phyloP scores from a whole-genome alignment of 2,888 invertebrate genomes.

The Drosophila mettleri region DNA sequence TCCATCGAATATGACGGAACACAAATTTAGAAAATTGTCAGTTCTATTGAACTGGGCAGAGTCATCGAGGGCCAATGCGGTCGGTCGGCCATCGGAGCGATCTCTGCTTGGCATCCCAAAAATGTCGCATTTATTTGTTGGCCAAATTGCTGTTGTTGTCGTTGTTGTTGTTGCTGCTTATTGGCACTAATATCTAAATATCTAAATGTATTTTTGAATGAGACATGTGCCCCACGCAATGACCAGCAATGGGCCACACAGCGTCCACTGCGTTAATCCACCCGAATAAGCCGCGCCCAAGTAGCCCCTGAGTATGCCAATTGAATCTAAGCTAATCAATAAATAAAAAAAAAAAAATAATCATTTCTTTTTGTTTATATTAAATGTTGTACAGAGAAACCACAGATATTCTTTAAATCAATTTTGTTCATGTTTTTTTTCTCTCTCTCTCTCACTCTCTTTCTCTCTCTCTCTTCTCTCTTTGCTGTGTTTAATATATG shows the following conservation, averaged over 20 bases:
- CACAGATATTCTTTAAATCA: slow-evolving; percentile 47
- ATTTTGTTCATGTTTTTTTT: slow-evolving; percentile 57
- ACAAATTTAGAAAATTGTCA: slow-evolving; percentile 49
- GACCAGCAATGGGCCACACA: no score
- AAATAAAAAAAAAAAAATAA: slow-evolving; percentile 6
- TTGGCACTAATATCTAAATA: slow-evolving; percentile 25
- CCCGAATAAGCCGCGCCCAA: neutral
- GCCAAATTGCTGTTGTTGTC: slow-evolving; percentile 3
- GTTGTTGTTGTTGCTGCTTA: slow-evolving; percentile 17
- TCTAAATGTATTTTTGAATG: slow-evolving; percentile 24
- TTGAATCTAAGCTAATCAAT: slow-evolving; percentile 44
- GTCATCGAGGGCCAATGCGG: neutral
- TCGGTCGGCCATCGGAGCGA: neutral
- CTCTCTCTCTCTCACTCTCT: slow-evolving; percentile 33
- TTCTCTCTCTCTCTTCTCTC: slow-evolving; percentile 29
- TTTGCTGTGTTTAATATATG: slow-evolving; percentile 11
- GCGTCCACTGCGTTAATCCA: no score
- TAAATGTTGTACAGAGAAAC: slow-evolving; percentile 51
- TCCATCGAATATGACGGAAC: slow-evolving; percentile 61
- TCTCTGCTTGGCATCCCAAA: slow-evolving; percentile 19
- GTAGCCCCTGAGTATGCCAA: slow-evolving; percentile 25
- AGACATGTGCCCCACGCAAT: slow-evolving; percentile 5
- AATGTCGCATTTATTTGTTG: neutral
- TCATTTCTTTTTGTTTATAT: no score
- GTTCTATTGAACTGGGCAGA: slow-evolving; percentile 40